These are phyloP conservation scores for Prosopocoilus inquinatus DNA, from an alignment of 2,888 invertebrate genomes.

Conservation along the genomic window DNA sequence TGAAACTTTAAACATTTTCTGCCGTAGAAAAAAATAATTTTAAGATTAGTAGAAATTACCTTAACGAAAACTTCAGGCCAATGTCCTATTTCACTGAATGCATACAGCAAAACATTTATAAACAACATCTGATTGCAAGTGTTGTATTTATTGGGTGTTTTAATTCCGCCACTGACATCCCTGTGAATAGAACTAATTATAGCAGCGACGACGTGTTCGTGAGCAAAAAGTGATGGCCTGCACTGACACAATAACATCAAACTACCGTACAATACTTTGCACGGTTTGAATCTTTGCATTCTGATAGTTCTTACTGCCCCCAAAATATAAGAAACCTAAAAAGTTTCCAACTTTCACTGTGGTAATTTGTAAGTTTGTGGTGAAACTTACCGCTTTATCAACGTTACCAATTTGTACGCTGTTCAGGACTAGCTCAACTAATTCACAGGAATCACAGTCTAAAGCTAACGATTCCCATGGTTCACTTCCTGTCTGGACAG, in stretches of 20 bases:
- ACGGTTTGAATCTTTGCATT: conserved; percentile 78
- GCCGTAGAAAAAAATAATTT: too few relatives aligned
- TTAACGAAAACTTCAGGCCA: conserved; percentile 94
- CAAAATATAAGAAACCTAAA: conserved; percentile 72
- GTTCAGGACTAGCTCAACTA: conserved; percentile 72
- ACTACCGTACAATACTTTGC: conserved; percentile 72
- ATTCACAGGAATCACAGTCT: conserved; percentile 77
- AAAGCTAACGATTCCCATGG: conserved; percentile 72
- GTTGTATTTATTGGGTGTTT: conserved; percentile 67
- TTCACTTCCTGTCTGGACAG: conserved; percentile 47
- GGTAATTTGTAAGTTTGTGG: background rate
- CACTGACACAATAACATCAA: conserved; percentile 79
- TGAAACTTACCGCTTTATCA: conserved; percentile 65
- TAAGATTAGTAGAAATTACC: too few relatives aligned
- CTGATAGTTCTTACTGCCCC: conserved; percentile 82
- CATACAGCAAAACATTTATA: conserved; percentile 79
- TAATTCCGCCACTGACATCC: conserved; percentile 71
- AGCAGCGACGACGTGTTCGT: conserved; percentile 73
- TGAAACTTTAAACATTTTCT: too few relatives aligned
- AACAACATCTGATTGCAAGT: conserved; percentile 77
- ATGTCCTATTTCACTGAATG: conserved; percentile 75
- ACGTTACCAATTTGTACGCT: conserved; percentile 77
- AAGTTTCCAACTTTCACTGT: conserved; percentile 25
- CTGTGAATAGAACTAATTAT: conserved; percentile 79
- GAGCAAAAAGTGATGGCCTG: conserved; percentile 72